Base-by-base conservation (phyloP, 2,113 vertebrate species). In the Kobus ellipsiprymnus region DNA sequence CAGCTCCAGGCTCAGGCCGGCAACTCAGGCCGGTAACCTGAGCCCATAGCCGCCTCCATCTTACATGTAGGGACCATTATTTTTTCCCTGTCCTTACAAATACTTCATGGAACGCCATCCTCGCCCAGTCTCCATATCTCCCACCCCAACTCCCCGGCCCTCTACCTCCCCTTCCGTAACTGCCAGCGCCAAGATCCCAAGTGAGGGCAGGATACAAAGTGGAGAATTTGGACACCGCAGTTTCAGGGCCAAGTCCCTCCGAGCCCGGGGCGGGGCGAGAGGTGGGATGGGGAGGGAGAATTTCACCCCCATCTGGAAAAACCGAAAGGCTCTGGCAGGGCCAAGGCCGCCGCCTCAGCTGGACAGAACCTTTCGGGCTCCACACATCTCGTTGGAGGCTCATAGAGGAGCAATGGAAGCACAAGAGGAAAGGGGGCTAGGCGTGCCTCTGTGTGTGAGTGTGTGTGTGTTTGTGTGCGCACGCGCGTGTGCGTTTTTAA, bases 21-120 rank as follows among this genome's bases (percentile, higher is more conserved):
- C 16, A 54, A 96, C 67, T 94, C 95, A 92, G 81, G 81, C 81
- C 33, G 15, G 84, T 96, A 82, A 96, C 97, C 95, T 40, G 83
- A 87, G 71, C 87, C 30, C 97, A 95, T 94, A 36, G 84, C 91
- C 23, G 98, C 94, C 98, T 98, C 98, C 98, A 98, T 98, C 96
- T 99, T 98, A 98, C 97, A 95, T 83, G 33, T 91, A 80, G 97
- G 89, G 92, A 94, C 82, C 92, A 96, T 94, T 85, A 94, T 92
- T 80, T 89, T 78, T 48, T 44, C 33, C 64, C 57, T 4, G 15
- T 82, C 86, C 92, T 97, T 57, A 94, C 36, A 40, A 95, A 85
- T 64, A 92, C 85, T 95, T 64, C 25, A n/a, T 0, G 59, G 30
- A 83, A 67, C 46, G 50, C 95, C 71, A 52, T 23, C 78, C 88